Evolutionary conservation across 1,140 invertebrate species (phyloP).

Genomic region (Cydia fagiglandana): DNA sequence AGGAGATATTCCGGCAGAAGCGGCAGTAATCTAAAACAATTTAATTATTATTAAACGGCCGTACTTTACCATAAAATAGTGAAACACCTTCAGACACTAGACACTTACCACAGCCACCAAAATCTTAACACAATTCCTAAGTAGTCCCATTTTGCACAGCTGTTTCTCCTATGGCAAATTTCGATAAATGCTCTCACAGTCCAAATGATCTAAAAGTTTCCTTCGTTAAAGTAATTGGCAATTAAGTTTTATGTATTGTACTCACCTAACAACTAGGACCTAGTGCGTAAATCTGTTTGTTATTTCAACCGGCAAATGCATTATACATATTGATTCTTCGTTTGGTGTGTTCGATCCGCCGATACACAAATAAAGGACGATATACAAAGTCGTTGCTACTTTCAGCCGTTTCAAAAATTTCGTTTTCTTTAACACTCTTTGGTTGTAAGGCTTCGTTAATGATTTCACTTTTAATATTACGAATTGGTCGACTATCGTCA

Average conservation of each 20-base stretch:
- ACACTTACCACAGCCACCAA: not conserved
- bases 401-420: constrained; percentile 48
- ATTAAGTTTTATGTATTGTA: constrained; percentile 11
- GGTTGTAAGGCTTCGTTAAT: constrained; percentile 14
- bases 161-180: not conserved
- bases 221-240: constrained; percentile 24
- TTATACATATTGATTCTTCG: constrained; percentile 68
- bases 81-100: not conserved
- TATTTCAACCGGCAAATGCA: constrained; percentile 62
- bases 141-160: not conserved
- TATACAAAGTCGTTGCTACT: constrained; percentile 56
- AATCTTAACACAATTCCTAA: not conserved
- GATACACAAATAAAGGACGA: constrained; percentile 61
- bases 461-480: constrained; percentile 10
- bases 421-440: constrained; percentile 31
- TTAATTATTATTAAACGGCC: constrained; percentile 16
- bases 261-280: constrained; percentile 9
- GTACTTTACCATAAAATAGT: constrained; percentile 27
- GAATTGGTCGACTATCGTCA: not conserved
- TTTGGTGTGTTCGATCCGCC: constrained; percentile 65
- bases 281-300: not conserved
- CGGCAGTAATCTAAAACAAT: constrained; percentile 43
- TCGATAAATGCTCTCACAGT: not conserved
- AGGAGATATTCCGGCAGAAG: constrained; percentile 61
- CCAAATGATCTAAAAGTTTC: not conserved